phyloP scores from a whole-genome alignment of 2,113 vertebrate genomes.

The Dromas ardeola region DNA sequence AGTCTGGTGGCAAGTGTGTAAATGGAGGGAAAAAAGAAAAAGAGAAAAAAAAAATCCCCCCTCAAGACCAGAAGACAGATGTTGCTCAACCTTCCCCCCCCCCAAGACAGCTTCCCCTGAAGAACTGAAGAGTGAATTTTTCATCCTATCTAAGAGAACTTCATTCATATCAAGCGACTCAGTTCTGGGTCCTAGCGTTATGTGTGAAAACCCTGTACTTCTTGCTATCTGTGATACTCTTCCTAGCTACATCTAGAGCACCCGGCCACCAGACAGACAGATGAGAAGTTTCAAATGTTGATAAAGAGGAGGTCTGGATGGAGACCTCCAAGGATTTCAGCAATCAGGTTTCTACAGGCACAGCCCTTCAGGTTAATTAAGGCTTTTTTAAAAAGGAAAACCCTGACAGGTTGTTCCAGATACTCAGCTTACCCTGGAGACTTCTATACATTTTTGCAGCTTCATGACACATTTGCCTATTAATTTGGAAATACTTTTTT shows the following conservation, averaged over 20 bases:
- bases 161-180: background rate
- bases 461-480: background rate
- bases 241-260: background rate
- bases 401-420: background rate
- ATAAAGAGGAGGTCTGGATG: background rate
- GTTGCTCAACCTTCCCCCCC: rapidly evolving
- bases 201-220: background rate
- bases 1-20: background rate
- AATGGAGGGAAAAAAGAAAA: background rate
- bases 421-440: background rate
- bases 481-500: background rate
- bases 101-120: background rate
- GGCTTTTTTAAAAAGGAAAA: background rate
- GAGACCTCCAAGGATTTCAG: background rate
- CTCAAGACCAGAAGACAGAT: background rate
- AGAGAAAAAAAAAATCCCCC: background rate
- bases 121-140: background rate
- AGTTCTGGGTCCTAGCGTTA: background rate
- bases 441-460: background rate
- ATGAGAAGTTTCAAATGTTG: background rate
- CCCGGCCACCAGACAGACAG: background rate
- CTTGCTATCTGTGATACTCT: background rate
- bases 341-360: background rate
- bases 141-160: background rate
- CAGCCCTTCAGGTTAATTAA: background rate